Conservation (phyloP, 2,888 invertebrate genomes). For the Agriopis aurantiaria region DNA sequence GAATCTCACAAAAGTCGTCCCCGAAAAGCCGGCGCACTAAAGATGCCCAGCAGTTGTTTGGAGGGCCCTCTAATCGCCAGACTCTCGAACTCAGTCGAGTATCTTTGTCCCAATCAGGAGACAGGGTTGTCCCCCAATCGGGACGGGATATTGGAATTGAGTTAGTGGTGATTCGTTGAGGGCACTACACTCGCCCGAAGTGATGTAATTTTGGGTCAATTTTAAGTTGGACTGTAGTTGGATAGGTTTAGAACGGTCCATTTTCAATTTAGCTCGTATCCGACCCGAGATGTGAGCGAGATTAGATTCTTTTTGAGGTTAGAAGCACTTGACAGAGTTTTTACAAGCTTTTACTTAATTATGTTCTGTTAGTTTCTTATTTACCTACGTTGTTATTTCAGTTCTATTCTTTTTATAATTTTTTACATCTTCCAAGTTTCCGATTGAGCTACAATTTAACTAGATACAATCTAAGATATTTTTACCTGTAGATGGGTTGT, state of each 20-base stretch:
- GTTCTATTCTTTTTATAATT: too few species aligned
- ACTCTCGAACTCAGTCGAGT: slow-evolving; percentile 69
- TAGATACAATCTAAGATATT: too few species aligned
- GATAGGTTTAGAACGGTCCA: slow-evolving; percentile 27
- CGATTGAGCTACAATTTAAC: too few species aligned
- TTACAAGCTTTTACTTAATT: background rate
- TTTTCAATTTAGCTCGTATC: slow-evolving; percentile 30
- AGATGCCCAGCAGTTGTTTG: slow-evolving; percentile 53
- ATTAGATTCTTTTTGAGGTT: background rate
- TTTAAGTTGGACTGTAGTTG: slow-evolving; percentile 41
- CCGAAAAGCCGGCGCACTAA: slow-evolving; percentile 52
- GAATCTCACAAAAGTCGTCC: slow-evolving; percentile 58
- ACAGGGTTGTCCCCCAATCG: slow-evolving; percentile 61
- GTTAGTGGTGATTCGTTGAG: slow-evolving; percentile 62
- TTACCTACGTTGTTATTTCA: too few species aligned
- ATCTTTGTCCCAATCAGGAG: slow-evolving; percentile 43
- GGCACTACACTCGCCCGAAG: slow-evolving; percentile 42
- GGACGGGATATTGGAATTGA: slow-evolving; percentile 74
- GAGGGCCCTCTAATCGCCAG: slow-evolving; percentile 58
- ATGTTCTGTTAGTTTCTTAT: background rate
- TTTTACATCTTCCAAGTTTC: too few species aligned
- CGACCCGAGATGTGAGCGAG: background rate
- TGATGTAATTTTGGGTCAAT: slow-evolving; percentile 49
- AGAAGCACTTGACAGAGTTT: background rate
- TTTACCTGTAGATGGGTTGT: too few species aligned